Evolutionary conservation across 2,888 invertebrate genomes (phyloP), one percentile per base, ranked within the genome.

Genomic region (Drosophila hamatofila): DNA sequence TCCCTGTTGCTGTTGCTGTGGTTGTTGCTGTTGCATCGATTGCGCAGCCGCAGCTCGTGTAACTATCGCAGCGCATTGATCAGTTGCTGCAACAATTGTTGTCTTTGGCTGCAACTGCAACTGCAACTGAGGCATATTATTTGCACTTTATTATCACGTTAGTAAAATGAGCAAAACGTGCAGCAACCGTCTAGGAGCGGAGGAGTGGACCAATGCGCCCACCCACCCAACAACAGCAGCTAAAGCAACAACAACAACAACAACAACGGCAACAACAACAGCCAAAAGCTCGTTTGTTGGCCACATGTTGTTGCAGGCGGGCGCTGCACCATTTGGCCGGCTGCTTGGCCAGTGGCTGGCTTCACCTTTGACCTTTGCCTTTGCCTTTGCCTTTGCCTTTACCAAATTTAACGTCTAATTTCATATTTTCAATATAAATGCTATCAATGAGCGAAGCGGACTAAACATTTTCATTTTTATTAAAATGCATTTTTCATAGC

Each of bases 121-220:
- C 81, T 78, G 73, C 76, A 65, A 74, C 81, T 86, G 74, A 90
- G 84, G 86, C 91, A 91, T 92, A 91, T 92, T 92, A 92, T 92
- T 92, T 92, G 92, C 92, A 92, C 92, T 92, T 92, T 92, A 92
- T 92, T 92, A 92, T 92, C 92, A 91, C 92, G 91, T 92, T 92
- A 92, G 89, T 86, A 82, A 91, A 91, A 90, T 91, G 88, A 91
- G 85, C 78, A 85, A 90, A 91, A 91, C 89, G 88, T 90, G 89
- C 88, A 88, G 81, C 75, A 62, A 73, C 72, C 80, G 75, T 57
- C 64, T 46, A 18, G 68, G 16, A 46, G 56, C 25, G 41, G 37
- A 46, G 35, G 51, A 49, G 18, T 30, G 37, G 14, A 30, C 52
- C 25, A 57, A 39, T 60, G 74, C 64, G 78, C 71, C 78, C 78